Evolutionary conservation across 2,888 invertebrate genomes (phyloP), one percentile per base, ranked within the genome.

Genomic region (Pollenia amentaria): DNA sequence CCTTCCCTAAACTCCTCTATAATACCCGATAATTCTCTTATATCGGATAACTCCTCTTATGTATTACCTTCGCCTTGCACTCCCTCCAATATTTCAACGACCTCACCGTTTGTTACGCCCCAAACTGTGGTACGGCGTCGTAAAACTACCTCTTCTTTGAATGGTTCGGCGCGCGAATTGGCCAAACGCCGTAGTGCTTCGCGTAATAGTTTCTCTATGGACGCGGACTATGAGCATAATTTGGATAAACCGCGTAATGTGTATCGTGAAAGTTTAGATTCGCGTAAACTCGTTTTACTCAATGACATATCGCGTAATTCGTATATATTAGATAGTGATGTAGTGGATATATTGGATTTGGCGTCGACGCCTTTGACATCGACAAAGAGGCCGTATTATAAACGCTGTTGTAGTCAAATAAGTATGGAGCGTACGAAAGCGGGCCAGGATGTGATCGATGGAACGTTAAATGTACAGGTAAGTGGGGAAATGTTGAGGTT

Each of bases 211-310:
- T 90, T 89, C 46, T 89, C 89, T 69, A 89, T 92, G 78, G 92
- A 92, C 81, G 89, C 91, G 6, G 91, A 93, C 18, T 91, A 91
- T 42, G 93, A 93, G 55, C 91, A 91, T 73, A 93, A 93, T 83
- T 89, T 93, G 60, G 93, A 93, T 76, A 90, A 90, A 72, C 90
- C 89, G 11, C 93, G 93, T 75, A 93, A 93, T 88, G 90, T 93
- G 7, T 93, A 93, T 84, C 91, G 93, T 11, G 92, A 93, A 83
- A 93, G 93, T 87, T 90, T 93, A 76, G 93, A 93, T 72, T 92
- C 92, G 70, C 90, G 92, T 29, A 93, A 92, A 51, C 88, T 93
- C 40, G 91, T 92, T 53, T 88, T 91, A 38, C 84, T 93, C 29
- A 93, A 93, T 88, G 91, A 92, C 29, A 89, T 92, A 16, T 91